These are phyloP conservation scores for Caenorhabditis virilis DNA, from an alignment of 2,888 invertebrate species.

Conservation along the genomic window DNA sequence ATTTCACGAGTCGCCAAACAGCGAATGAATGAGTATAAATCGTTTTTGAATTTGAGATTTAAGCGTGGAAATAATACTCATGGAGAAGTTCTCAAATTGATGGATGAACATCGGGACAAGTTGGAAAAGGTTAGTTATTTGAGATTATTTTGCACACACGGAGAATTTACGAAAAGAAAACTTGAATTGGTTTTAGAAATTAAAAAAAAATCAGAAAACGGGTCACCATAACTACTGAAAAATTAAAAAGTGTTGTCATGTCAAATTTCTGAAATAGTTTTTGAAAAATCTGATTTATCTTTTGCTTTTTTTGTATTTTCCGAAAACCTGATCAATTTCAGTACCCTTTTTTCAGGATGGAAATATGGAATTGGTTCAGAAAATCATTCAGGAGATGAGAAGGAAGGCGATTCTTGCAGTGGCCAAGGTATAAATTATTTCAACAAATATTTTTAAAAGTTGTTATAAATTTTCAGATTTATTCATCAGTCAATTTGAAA, in stretches of 20 bases:
- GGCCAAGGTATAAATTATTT: constrained; percentile 23
- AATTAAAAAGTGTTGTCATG: too few species aligned
- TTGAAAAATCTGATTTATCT: too few species aligned
- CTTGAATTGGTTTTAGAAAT: too few species aligned
- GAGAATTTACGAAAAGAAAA: too few species aligned
- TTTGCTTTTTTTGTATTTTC: neutral
- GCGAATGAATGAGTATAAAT: constrained; percentile 9
- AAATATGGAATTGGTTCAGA: constrained; percentile 33
- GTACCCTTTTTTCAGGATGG: constrained; percentile 19
- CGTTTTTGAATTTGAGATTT: constrained; percentile 14
- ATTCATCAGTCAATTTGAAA: constrained; percentile 11
- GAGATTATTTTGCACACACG: too few species aligned
- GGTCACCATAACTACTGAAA: too few species aligned
- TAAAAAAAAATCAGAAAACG: too few species aligned
- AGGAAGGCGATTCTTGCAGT: constrained; percentile 36
- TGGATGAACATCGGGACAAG: neutral
- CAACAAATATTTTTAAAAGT: neutral
- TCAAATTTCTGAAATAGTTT: too few species aligned
- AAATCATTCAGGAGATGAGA: constrained; percentile 21
- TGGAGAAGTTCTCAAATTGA: neutral
- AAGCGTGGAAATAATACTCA: constrained; percentile 4
- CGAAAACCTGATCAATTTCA: neutral
- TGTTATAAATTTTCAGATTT: constrained; percentile 8
- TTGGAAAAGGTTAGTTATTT: constrained; percentile 13
- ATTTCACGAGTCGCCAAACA: constrained; percentile 7